Evolutionary conservation across 2,888 invertebrate species (phyloP), one percentile per base, ranked within the genome.

Genomic region (Sinopyrophorus schimmeli): DNA sequence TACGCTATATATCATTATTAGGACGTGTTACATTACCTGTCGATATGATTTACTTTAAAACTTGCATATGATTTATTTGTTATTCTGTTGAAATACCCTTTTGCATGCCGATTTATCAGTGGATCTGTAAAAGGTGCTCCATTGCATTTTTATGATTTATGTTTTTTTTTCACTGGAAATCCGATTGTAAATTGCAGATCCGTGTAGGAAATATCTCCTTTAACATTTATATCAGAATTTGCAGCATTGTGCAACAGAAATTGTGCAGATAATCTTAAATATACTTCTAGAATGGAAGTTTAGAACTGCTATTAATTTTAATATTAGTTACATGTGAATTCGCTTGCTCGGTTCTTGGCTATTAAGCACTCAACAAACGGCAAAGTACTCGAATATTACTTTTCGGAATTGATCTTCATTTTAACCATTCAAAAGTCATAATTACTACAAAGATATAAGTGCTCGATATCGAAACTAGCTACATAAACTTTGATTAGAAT

Each of bases 31-130:
- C 49, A 51, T 46, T 56, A 53, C 48, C 47, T 58, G 56, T 55
- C 56, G 53, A 58, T 57, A 53, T 55, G 54, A 55, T 58, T 56
- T 58, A 57, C 55, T 55, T 57, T 57, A 57, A 55, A 55, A 54
- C 51, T 56, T 54, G 48, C 46, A 38, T 34, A 38, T 53, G 49
- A 50, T 49, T 47, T 53, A 50, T 53, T 9, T 20, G 43, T 37
- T 39, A 24, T 17, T 10, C 24, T 16, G 34, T 27, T 39, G 39
- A 44, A 38, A 39, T 34, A 28, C 14, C 32, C 32, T 10, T 27
- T 32, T 38, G 50, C 28, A 44, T 39, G 23, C 26, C 32, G 30
- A 54, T 54, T 50, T 47, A 47, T 47, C 40, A 38, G 32, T 31
- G 37, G 43, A 50, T 47, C 37, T 47, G 42, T 43, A 20, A 50